Evolutionary conservation across 2,113 vertebrate species (phyloP).

Genomic region (Agapornis roseicollis): DNA sequence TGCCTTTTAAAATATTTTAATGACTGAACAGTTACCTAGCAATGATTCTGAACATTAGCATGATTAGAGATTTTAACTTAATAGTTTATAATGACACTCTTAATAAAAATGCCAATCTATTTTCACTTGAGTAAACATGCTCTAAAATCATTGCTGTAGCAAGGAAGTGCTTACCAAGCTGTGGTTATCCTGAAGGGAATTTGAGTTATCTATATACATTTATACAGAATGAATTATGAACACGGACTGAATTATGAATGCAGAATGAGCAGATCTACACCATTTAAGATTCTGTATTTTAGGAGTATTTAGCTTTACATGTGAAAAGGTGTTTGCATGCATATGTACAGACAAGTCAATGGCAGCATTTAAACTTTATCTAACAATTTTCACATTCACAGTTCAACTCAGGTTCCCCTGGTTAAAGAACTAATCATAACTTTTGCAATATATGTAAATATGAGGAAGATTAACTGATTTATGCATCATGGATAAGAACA

Average conservation of each 20-base stretch:
- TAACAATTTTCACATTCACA: neutral
- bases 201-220: neutral
- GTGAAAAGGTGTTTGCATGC: neutral
- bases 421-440: neutral
- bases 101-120: conserved; percentile 8
- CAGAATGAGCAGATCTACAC: neutral
- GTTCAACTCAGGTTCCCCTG: neutral
- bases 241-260: neutral
- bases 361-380: neutral
- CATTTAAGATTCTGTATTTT: neutral
- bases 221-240: neutral
- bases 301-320: neutral
- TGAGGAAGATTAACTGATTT: neutral
- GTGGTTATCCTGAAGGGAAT: neutral
- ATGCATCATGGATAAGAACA: neutral
- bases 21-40: neutral
- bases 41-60: conserved; percentile 19
- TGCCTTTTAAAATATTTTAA: neutral
- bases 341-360: neutral
- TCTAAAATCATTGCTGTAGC: neutral
- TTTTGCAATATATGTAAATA: neutral
- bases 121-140: neutral
- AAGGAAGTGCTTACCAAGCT: neutral
- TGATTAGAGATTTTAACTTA: conserved; percentile 7
- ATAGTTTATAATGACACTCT: neutral